Percentiles rank a stretch among this genome's conserved stretches.
phyloP scores from a whole-genome alignment of 2,888 invertebrate species.

The Andrena fulva region DNA sequence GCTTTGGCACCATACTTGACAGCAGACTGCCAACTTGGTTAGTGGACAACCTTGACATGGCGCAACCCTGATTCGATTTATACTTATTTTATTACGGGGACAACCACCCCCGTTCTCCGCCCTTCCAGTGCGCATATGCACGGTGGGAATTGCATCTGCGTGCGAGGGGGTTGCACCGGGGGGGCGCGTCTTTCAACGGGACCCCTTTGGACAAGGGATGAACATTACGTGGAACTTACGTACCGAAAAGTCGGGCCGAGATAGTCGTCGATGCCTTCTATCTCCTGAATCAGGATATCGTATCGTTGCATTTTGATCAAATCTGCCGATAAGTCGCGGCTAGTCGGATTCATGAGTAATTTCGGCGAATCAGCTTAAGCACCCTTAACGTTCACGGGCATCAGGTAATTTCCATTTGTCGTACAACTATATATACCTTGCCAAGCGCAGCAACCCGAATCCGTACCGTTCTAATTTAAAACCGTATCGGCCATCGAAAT shows the following conservation, averaged over 20 bases:
- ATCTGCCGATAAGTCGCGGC: neutral
- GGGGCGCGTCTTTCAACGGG: slow-evolving; percentile 74
- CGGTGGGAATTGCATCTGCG: slow-evolving; percentile 73
- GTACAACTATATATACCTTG: slow-evolving; percentile 14
- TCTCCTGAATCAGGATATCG: slow-evolving; percentile 90
- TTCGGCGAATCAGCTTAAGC: neutral
- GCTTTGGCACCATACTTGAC: slow-evolving; percentile 80
- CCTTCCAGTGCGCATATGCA: slow-evolving; percentile 80
- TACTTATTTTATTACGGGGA: slow-evolving; percentile 26
- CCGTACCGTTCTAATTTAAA: neutral
- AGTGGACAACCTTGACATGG: slow-evolving; percentile 75
- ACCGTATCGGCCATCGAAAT: slow-evolving; percentile 9
- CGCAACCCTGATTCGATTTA: slow-evolving; percentile 46
- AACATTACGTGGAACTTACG: slow-evolving; percentile 45
- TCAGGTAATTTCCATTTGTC: slow-evolving; percentile 37
- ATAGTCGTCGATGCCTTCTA: slow-evolving; percentile 96
- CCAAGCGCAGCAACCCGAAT: neutral
- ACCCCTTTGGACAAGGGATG: neutral
- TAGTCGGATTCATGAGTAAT: slow-evolving; percentile 18
- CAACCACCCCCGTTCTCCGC: slow-evolving; percentile 68
- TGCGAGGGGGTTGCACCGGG: slow-evolving; percentile 68
- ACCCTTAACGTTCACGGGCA: neutral
- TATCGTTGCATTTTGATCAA: slow-evolving; percentile 84
- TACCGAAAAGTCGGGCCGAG: slow-evolving; percentile 96
- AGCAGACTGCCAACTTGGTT: slow-evolving; percentile 75